These are phyloP conservation scores for Chionomys nivalis DNA, from an alignment of 2,113 vertebrate genomes.

Conservation along the genomic window DNA sequence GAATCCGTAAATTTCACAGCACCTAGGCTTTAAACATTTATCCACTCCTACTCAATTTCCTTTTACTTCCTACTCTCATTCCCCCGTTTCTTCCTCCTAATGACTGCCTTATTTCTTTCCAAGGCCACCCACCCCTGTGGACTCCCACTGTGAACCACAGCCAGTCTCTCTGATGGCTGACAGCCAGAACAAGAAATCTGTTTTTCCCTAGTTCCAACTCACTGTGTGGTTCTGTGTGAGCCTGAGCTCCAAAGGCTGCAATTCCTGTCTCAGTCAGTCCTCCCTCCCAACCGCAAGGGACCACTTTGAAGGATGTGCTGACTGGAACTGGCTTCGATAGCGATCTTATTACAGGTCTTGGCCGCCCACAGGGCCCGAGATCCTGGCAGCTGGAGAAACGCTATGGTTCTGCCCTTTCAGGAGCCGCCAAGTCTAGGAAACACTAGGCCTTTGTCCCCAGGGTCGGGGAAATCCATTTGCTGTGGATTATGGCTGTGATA, in stretches of 20 bases:
- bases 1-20: conserved; percentile 33
- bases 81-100: conserved; percentile 36
- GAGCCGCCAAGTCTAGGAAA: conserved; percentile 76
- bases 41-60: conserved; percentile 26
- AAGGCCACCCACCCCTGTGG: conserved; percentile 49
- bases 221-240: conserved; percentile 64
- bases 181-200: conserved; percentile 56
- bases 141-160: conserved; percentile 62
- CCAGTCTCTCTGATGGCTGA: conserved; percentile 55
- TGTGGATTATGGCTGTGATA: conserved; percentile 68
- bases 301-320: conserved; percentile 52
- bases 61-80: conserved; percentile 8
- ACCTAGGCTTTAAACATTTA: neutral
- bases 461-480: conserved; percentile 78
- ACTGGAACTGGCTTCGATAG: conserved; percentile 44
- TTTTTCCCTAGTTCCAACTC: conserved; percentile 59
- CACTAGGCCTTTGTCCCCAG: conserved; percentile 74
- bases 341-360: conserved; percentile 74
- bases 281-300: conserved; percentile 40
- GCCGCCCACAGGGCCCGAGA: conserved; percentile 56
- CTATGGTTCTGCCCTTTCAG: conserved; percentile 59
- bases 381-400: conserved; percentile 68
- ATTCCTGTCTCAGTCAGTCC: conserved; percentile 35
- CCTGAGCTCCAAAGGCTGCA: neutral
- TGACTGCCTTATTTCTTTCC: conserved; percentile 36